Evolutionary conservation across 2,888 invertebrate genomes (phyloP), one percentile per base, ranked within the genome.

Genomic region (Colletes collaris): DNA sequence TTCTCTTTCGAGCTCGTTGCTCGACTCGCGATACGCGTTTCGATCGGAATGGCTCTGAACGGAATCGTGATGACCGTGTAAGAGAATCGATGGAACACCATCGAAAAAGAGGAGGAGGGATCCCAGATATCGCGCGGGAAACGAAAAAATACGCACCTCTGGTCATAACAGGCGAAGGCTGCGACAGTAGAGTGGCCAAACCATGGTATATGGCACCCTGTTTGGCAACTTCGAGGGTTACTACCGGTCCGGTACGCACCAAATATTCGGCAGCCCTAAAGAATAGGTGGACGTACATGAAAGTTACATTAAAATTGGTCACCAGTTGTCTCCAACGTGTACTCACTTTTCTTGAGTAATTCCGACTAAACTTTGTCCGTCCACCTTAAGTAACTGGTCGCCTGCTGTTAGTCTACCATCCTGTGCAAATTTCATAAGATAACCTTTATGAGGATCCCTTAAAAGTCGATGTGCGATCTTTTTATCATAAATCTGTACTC

Each of bases 161-260:
- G 89, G 95, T 95, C 93, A 96, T 96, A 81, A 96, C 95, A 69
- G 97, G 97, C 88, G 97, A 97, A 11, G 98, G 98, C 92, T 98
- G 98, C 87, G 97, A 97, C 65, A 99, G 94, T 77, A 99, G 94
- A 16, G 98, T 98, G 16, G 98, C 98, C 71, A 99, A 94, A 40
- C 99, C 99, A 93, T 99, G 99, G 92, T 97, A 97, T 89, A 99
- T 97, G 65, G 99, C 99, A 65, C 99, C 99, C 93, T 99, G 98
- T 93, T 99, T 99, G 37, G 98, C 99, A 78, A 99, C 99, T 93
- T 99, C 98, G 82, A 99, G 93, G 7, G 97, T 97, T 44, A 99
- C 99, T 5, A 98, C 96, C 55, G 97, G 97, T 8, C 99, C 99
- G 13, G 99, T 99, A 71, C 97, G 95, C 60, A 98, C 98, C 91